Evolutionary conservation across 2,113 vertebrate genomes (phyloP).

Genomic region (Cyprinus carpio): DNA sequence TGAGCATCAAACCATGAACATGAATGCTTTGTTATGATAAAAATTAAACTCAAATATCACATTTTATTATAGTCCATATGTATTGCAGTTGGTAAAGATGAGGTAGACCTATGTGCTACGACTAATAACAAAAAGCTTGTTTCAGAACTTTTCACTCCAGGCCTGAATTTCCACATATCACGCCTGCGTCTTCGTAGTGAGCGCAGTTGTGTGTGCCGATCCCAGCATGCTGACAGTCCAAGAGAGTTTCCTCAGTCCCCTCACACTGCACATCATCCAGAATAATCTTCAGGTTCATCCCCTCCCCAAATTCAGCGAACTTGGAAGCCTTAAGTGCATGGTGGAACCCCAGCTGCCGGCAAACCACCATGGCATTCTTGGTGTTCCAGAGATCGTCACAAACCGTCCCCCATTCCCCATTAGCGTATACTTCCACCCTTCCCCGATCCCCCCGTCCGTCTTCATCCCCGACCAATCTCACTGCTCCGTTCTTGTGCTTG

Average conservation of each 20-base stretch:
- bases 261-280: slow-evolving; percentile 87
- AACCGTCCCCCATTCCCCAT: slow-evolving; percentile 86
- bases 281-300: slow-evolving; percentile 77
- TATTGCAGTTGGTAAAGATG: slow-evolving; percentile 35
- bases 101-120: slow-evolving; percentile 48
- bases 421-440: slow-evolving; percentile 83
- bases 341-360: slow-evolving; percentile 86
- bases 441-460: slow-evolving; percentile 67
- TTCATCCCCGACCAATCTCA: slow-evolving; percentile 78
- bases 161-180: slow-evolving; percentile 76
- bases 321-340: slow-evolving; percentile 78
- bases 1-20: neutral
- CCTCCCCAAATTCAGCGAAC: slow-evolving; percentile 86
- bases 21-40: neutral
- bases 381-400: slow-evolving; percentile 88
- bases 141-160: slow-evolving; percentile 1
- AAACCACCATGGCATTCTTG: slow-evolving; percentile 80
- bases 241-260: slow-evolving; percentile 80
- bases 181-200: slow-evolving; percentile 90
- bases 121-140: neutral
- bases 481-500: slow-evolving; percentile 67
- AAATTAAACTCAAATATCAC: slow-evolving; percentile 2
- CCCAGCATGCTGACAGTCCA: slow-evolving; percentile 81
- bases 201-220: slow-evolving; percentile 84
- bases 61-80: neutral